Percentiles rank a stretch among this genome's conserved stretches.
phyloP scores from a whole-genome alignment of 2,797 vertebrate species.

The Hirundo rustica region DNA sequence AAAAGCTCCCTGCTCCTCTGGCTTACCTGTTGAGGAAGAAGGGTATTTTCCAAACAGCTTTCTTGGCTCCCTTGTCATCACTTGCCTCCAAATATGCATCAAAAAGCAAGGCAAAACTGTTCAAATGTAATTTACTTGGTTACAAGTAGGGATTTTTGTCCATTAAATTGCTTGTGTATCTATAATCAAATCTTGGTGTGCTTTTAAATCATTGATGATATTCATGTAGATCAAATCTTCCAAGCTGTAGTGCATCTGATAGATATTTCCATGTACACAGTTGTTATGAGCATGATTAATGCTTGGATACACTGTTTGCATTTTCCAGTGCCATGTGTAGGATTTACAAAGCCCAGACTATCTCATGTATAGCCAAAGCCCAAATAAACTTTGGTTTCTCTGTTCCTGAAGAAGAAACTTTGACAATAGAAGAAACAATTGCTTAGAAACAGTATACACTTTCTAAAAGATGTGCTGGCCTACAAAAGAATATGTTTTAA shows the following conservation, averaged over 20 bases:
- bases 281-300: slow-evolving; percentile 17
- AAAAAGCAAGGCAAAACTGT: neutral
- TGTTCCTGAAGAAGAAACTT: slow-evolving; percentile 33
- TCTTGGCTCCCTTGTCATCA: neutral
- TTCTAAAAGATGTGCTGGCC: slow-evolving; percentile 37
- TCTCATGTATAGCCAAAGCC: slow-evolving; percentile 4
- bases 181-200: neutral
- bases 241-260: neutral
- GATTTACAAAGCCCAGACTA: slow-evolving; percentile 31
- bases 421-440: slow-evolving; percentile 59
- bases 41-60: neutral
- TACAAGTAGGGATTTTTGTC: neutral
- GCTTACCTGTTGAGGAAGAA: neutral
- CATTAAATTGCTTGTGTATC: neutral
- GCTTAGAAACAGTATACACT: slow-evolving; percentile 61
- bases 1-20: neutral
- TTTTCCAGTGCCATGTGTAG: slow-evolving; percentile 7
- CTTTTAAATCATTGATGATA: neutral
- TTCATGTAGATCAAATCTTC: neutral
- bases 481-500: slow-evolving; percentile 27
- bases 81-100: neutral
- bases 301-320: slow-evolving; percentile 33
- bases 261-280: neutral
- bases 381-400: slow-evolving; percentile 51
- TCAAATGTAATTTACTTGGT: neutral